phyloP scores from a whole-genome alignment of 2,113 vertebrate species.

The Seriola aureovittata region DNA sequence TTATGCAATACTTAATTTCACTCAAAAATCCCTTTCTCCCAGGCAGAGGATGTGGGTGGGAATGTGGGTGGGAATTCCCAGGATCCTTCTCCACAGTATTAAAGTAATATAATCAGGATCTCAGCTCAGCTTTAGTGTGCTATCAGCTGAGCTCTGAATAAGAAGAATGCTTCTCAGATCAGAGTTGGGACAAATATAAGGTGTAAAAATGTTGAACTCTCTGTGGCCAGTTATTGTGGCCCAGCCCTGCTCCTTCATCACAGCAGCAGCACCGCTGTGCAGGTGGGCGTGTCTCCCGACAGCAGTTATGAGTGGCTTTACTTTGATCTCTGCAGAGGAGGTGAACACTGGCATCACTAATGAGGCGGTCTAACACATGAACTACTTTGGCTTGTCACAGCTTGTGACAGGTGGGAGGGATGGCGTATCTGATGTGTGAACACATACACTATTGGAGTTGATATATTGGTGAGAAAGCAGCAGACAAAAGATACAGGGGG shows the following conservation, averaged over 20 bases:
- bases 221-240: constrained; percentile 23
- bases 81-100: constrained; percentile 43
- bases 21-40: constrained; percentile 52
- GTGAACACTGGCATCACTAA: constrained; percentile 78
- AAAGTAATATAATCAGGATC: constrained; percentile 53
- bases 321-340: constrained; percentile 78
- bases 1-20: constrained; percentile 61
- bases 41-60: constrained; percentile 49
- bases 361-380: constrained; percentile 72
- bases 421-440: constrained; percentile 65
- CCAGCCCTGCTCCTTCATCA: constrained; percentile 50
- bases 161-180: constrained; percentile 13
- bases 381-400: constrained; percentile 69
- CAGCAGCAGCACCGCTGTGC: constrained; percentile 60
- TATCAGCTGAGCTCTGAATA: constrained; percentile 32
- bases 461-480: constrained; percentile 61
- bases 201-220: constrained; percentile 5
- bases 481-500: constrained; percentile 47
- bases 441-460: constrained; percentile 64
- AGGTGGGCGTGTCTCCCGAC: constrained; percentile 70
- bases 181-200: constrained; percentile 5
- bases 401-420: constrained; percentile 71
- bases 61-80: constrained; percentile 63
- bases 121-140: constrained; percentile 43
- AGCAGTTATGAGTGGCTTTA: constrained; percentile 68